Percentiles rank a stretch among this genome's conserved stretches.
phyloP scores from a whole-genome alignment of 2,797 vertebrate species.

The Salarias fasciatus region DNA sequence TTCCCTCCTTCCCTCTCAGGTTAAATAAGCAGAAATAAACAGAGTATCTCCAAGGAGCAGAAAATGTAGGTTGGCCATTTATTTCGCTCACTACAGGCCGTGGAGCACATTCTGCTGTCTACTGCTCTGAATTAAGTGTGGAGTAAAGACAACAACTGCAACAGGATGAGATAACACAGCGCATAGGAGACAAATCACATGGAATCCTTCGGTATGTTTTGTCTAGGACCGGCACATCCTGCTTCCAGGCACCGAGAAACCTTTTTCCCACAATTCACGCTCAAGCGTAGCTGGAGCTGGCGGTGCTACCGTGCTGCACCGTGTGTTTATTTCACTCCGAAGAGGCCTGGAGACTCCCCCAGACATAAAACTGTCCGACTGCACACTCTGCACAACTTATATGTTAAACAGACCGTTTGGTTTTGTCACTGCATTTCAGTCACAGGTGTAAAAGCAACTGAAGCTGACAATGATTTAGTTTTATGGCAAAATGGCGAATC shows the following conservation, averaged over 20 bases:
- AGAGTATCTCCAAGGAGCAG: slow-evolving; percentile 21
- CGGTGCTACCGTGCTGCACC: slow-evolving; percentile 1
- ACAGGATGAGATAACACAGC: slow-evolving; percentile 69
- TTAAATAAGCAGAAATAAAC: slow-evolving; percentile 33
- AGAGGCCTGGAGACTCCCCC: slow-evolving; percentile 20
- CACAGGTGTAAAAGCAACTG: background rate
- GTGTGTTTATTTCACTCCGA: slow-evolving; percentile 19
- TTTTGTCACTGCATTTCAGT: background rate
- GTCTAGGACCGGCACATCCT: slow-evolving; percentile 71
- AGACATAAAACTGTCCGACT: slow-evolving; percentile 40
- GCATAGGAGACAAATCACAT: slow-evolving; percentile 61
- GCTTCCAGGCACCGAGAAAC: slow-evolving; percentile 51
- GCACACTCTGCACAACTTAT: slow-evolving; percentile 10
- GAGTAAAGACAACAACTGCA: slow-evolving; percentile 64
- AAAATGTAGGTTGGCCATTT: slow-evolving; percentile 12
- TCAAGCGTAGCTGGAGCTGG: slow-evolving; percentile 4
- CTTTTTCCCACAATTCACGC: slow-evolving; percentile 55
- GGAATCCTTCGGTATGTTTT: slow-evolving; percentile 74
- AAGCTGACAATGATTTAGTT: background rate
- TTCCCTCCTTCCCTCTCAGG: background rate
- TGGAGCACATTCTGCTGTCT: slow-evolving; percentile 34
- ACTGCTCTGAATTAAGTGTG: slow-evolving; percentile 45
- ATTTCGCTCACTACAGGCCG: background rate
- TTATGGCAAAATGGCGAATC: background rate
- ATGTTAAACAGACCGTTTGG: slow-evolving; percentile 6